A percentile compares a stretch with the other conserved stretches of the same genome.
These are phyloP conservation scores for Rotaria socialis DNA, from an alignment of 2,888 invertebrate species.

Conservation along the genomic window DNA sequence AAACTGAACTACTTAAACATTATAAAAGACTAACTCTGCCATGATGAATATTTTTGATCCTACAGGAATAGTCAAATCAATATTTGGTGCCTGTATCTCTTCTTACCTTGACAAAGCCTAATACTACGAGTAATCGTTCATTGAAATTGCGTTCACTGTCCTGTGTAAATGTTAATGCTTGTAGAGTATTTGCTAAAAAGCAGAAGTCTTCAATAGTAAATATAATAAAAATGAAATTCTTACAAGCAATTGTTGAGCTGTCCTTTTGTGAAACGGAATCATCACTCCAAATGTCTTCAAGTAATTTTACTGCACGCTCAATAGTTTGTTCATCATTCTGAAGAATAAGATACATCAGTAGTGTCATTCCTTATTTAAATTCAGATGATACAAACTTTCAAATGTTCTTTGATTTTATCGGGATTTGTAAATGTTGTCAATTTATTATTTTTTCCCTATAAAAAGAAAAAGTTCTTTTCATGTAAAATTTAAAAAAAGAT, in stretches of 20 bases:
- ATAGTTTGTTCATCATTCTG: neutral
- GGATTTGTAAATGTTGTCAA: neutral
- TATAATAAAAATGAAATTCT: no score
- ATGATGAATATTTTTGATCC: no score
- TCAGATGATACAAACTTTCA: neutral
- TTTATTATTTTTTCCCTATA: neutral
- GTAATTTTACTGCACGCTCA: neutral
- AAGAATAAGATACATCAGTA: neutral
- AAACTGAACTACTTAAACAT: no score
- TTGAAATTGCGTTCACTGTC: slow-evolving; percentile 20
- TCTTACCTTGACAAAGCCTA: slow-evolving; percentile 12
- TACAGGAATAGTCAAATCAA: no score
- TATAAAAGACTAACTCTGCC: no score
- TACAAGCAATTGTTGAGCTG: neutral
- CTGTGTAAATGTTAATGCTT: slow-evolving; percentile 4
- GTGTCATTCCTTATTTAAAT: no score
- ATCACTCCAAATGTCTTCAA: slow-evolving; percentile 5
- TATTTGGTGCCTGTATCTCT: neutral
- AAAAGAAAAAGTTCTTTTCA: neutral
- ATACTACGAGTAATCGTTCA: neutral
- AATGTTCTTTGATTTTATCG: slow-evolving; percentile 8
- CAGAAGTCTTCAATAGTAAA: no score
- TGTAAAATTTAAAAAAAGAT: neutral
- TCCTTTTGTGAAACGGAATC: neutral
- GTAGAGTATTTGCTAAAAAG: neutral